A percentile compares a stretch with the other conserved stretches of the same genome.
Conservation (phyloP, 2,888 invertebrate genomes). For the Abscondita cerata region DNA sequence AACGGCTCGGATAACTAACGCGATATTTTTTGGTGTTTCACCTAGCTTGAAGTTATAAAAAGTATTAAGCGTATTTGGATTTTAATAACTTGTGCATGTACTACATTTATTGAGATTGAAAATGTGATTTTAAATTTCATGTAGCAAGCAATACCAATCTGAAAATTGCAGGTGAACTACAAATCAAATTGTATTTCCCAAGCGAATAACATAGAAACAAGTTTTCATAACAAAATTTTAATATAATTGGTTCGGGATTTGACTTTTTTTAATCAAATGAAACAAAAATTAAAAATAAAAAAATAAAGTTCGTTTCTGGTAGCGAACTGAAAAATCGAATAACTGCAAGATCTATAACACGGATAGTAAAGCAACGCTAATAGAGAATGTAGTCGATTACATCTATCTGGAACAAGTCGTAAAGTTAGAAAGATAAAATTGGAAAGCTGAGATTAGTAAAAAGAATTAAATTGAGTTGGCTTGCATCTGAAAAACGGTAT, state of each 20-base stretch:
- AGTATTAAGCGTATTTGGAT: background rate
- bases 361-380: slow-evolving; percentile 10
- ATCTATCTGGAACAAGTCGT: slow-evolving; percentile 8
- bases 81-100: background rate
- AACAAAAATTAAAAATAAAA: background rate
- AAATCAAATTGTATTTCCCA: no score
- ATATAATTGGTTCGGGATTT: slow-evolving; percentile 8
- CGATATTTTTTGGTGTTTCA: no score
- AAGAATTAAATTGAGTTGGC: slow-evolving; percentile 13
- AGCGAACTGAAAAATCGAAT: slow-evolving; percentile 2
- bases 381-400: slow-evolving; percentile 9
- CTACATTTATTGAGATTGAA: no score
- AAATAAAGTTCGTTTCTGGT: slow-evolving; percentile 1
- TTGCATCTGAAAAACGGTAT: slow-evolving; percentile 5
- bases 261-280: background rate
- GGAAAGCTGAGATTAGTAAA: slow-evolving; percentile 8
- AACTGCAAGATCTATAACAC: slow-evolving; percentile 8
- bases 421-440: slow-evolving; percentile 10
- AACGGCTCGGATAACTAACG: no score
- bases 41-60: no score
- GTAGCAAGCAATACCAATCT: background rate
- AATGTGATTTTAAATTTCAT: no score
- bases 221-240: background rate
- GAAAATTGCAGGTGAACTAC: background rate
- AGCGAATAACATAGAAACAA: no score